Evolutionary conservation across 2,113 vertebrate genomes (phyloP).

Genomic region (Peromyscus leucopus): DNA sequence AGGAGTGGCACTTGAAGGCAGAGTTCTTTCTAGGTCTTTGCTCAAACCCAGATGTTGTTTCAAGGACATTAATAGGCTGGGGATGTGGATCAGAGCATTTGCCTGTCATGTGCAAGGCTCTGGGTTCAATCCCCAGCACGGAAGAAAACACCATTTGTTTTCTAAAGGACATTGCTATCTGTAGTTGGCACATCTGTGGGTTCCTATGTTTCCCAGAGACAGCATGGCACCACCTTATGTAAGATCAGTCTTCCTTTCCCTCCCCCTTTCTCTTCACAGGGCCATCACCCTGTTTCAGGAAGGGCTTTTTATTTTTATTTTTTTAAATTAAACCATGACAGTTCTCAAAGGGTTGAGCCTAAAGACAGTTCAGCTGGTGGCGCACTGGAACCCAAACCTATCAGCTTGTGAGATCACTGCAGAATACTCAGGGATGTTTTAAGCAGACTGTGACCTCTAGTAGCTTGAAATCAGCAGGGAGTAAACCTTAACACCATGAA

Average conservation of each 20-base stretch:
- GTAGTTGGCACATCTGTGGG: not conserved
- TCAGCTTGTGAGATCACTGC: not conserved
- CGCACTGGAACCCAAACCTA: not conserved
- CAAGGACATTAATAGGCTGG: not conserved
- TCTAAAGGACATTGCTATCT: not conserved
- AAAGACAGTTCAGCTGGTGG: constrained; percentile 26
- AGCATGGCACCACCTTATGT: not conserved
- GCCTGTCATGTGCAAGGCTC: no score
- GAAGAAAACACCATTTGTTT: not conserved
- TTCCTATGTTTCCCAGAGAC: not conserved
- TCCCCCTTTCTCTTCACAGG: not conserved
- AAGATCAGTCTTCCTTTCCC: not conserved
- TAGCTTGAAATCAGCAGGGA: constrained; percentile 3
- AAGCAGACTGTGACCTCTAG: not conserved
- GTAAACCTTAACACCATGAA: not conserved
- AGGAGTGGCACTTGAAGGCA: not conserved
- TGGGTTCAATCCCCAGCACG: not conserved
- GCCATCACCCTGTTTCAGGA: not conserved
- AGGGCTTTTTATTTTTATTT: not conserved
- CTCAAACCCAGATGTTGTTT: not conserved
- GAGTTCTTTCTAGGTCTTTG: not conserved
- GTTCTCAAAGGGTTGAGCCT: not conserved
- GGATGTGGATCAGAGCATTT: not conserved
- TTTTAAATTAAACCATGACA: not conserved
- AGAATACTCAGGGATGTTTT: not conserved